A percentile compares a stretch with the other conserved stretches of the same genome.
These are phyloP conservation scores for Zophobas morio DNA, from an alignment of 1,140 invertebrate genomes.

Conservation along the genomic window DNA sequence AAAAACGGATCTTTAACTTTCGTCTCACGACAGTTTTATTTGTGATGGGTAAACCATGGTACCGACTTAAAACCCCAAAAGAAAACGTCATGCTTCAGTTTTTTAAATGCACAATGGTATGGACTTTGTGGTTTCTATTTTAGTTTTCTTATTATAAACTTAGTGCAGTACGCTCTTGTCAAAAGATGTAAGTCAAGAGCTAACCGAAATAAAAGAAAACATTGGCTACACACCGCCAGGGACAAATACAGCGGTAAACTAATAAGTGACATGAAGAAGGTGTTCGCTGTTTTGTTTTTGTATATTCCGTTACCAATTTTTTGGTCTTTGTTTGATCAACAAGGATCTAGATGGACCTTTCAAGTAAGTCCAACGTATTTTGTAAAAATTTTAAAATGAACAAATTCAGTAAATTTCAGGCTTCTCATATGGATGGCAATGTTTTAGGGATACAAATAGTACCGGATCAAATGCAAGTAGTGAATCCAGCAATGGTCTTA, in stretches of 20 bases:
- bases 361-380: constrained; percentile 70
- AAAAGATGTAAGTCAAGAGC: constrained; percentile 38
- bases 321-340: constrained; percentile 77
- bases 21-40: constrained; percentile 74
- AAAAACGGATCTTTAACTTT: background rate
- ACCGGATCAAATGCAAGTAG: constrained; percentile 78
- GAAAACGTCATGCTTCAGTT: constrained; percentile 81
- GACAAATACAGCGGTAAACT: constrained; percentile 73
- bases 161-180: constrained; percentile 59
- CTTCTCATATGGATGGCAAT: constrained; percentile 76
- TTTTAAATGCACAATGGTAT: constrained; percentile 76
- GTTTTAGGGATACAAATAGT: constrained; percentile 70
- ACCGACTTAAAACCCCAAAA: constrained; percentile 77
- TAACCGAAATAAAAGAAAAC: constrained; percentile 66
- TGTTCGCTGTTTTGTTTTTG: constrained; percentile 69
- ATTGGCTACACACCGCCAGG: constrained; percentile 80
- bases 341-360: constrained; percentile 80
- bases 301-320: constrained; percentile 80
- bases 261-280: constrained; percentile 73
- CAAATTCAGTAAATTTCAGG: constrained; percentile 70
- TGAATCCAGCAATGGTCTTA: constrained; percentile 79
- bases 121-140: constrained; percentile 59
- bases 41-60: constrained; percentile 77
- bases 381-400: constrained; percentile 24
- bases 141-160: constrained; percentile 37